Conservation (phyloP, 2,113 vertebrate species). For the Rhombomys opimus region DNA sequence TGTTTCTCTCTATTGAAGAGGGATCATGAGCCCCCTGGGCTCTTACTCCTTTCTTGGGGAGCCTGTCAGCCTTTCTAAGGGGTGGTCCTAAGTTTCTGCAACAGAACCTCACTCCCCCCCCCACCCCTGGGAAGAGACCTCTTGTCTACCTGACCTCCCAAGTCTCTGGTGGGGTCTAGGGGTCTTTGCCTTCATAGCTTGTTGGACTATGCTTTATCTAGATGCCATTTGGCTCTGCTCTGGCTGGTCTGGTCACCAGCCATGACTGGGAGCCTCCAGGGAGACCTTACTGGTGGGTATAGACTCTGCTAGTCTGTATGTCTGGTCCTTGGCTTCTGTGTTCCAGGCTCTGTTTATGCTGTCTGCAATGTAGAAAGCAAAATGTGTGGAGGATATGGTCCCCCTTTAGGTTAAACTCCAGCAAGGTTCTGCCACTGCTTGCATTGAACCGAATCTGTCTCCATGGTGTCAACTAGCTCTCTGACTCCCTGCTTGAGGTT, state of each 20-base stretch:
- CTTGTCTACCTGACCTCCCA: background rate
- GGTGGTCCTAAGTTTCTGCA: no score
- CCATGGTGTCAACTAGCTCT: background rate
- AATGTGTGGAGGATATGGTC: background rate
- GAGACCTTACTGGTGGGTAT: background rate
- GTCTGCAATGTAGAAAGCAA: fast-evolving
- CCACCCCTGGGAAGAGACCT: background rate
- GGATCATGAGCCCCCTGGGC: background rate
- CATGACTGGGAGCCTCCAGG: background rate
- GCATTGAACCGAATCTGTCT: background rate
- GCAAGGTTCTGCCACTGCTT: fast-evolving
- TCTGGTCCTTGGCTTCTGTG: background rate
- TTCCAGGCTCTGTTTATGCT: no score
- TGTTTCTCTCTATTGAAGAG: background rate
- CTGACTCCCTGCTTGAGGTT: background rate
- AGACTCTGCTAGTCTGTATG: background rate
- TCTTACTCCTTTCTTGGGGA: no score
- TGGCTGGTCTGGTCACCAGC: background rate
- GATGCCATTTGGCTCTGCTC: background rate
- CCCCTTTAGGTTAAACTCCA: background rate
- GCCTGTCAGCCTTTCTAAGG: background rate
- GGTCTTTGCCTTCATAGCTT: background rate
- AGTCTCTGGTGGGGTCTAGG: no score
- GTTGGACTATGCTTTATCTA: background rate
- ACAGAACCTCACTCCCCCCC: no score